phyloP scores from a whole-genome alignment of 2,797 vertebrate species.

The Epinephelus malabaricus region DNA sequence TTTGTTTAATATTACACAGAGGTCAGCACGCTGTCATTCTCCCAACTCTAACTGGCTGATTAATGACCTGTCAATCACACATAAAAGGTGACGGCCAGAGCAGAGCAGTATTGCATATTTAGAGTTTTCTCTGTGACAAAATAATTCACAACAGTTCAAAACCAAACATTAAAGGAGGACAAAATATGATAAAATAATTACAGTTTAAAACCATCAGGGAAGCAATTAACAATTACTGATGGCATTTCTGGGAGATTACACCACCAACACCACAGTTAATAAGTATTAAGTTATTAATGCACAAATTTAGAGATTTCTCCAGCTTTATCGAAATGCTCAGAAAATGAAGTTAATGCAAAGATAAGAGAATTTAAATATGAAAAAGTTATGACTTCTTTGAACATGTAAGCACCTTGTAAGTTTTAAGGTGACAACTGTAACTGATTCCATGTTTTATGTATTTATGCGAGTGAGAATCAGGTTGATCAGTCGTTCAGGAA shows the following conservation, averaged over 20 bases:
- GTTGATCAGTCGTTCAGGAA: constrained; percentile 47
- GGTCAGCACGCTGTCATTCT: not conserved
- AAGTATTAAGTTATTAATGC: not conserved
- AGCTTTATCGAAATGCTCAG: not conserved
- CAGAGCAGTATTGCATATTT: not conserved
- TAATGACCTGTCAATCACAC: constrained; percentile 24
- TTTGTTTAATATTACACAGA: constrained; percentile 22
- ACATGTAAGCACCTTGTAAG: not conserved
- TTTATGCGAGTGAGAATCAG: constrained; percentile 53
- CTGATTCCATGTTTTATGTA: constrained; percentile 61
- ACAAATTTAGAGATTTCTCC: not conserved
- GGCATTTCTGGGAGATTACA: not conserved
- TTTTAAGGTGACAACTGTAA: constrained; percentile 25
- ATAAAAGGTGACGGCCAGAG: not conserved
- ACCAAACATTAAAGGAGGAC: not conserved
- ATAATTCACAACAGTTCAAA: not conserved
- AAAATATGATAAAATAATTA: not conserved
- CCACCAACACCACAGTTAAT: not conserved
- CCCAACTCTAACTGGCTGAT: not conserved
- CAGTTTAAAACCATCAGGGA: not conserved
- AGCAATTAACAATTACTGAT: not conserved
- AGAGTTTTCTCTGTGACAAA: not conserved
- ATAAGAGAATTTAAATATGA: not conserved
- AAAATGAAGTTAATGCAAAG: not conserved
- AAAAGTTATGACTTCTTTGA: not conserved